Base-by-base conservation (phyloP, 2,888 invertebrate species). In the Sinopyrophorus schimmeli region DNA sequence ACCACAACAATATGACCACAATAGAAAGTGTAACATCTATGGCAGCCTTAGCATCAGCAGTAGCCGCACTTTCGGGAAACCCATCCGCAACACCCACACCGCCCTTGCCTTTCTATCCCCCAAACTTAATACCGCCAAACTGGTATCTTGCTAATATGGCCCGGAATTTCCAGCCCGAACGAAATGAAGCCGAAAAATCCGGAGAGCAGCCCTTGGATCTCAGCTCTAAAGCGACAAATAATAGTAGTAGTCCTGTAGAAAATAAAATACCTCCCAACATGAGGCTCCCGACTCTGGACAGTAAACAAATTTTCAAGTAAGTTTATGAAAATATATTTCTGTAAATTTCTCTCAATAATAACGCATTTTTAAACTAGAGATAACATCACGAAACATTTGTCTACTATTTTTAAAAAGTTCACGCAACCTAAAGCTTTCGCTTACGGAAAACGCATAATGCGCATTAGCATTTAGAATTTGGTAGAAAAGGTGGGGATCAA, bases 131-230 rank as follows among this genome's bases (percentile, higher is more conserved):
- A 49, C 61, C 66, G 17, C 66, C 64, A 46, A 65, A 66, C 49
- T 73, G 72, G 73, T 73, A 74, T 63, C 60, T 73, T 31, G 79
- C 69, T 74, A 69, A 69, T 52, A 77, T 79, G 48, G 77, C 80
- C 41, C 74, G 80, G 49, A 74, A 77, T 57, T 75, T 79, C 55
- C 73, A 72, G 32, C 40, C 59, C 31, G 59, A 66, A 47, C 49
- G 57, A 72, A 44, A 40, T n/a, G 53, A 49, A n/a, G 32, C 31
- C 6, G 53, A 53, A 23, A 48, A 49, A 28, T 7, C 37, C 5
- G 77, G 81, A 55, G 89, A 89, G 69, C 89, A 89, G 74, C 91
- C 91, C 11, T 80, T 92, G 65, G 91, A 92, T 78, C 83, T 92
- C 68, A 91, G 90, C 77, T 86, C 89, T 69, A 90, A 81, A 82